phyloP scores from a whole-genome alignment of 2,113 vertebrate genomes.

The Numenius arquata region DNA sequence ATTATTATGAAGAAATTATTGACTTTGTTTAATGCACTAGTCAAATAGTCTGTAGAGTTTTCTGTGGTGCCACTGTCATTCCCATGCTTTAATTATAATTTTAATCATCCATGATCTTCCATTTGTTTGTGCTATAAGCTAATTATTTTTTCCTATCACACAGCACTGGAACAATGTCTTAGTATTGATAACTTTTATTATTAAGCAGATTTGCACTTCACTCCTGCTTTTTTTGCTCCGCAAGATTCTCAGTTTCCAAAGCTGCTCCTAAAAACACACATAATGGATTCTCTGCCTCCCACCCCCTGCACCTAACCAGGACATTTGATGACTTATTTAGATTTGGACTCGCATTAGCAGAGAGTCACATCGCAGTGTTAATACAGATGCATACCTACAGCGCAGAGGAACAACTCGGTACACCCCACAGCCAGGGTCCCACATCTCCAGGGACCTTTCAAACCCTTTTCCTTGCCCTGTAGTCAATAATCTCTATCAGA shows the following conservation, averaged over 20 bases:
- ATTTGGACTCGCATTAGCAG: background rate
- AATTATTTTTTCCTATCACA: constrained; percentile 62
- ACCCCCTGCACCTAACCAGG: background rate
- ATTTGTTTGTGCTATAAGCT: constrained; percentile 56
- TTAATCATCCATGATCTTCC: constrained; percentile 65
- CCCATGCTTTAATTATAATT: constrained; percentile 69
- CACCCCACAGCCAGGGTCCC: background rate
- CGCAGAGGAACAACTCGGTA: background rate
- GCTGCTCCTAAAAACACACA: background rate
- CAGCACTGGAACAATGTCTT: constrained; percentile 22
- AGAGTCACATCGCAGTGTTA: background rate
- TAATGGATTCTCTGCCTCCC: background rate
- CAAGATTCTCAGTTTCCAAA: background rate
- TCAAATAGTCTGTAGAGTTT: constrained; percentile 60
- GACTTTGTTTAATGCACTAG: constrained; percentile 39
- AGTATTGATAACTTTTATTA: constrained; percentile 60
- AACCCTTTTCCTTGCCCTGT: background rate
- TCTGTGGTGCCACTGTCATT: constrained; percentile 49
- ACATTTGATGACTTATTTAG: background rate
- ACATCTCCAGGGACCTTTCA: background rate
- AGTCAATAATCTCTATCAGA: background rate
- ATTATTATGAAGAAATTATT: constrained; percentile 65
- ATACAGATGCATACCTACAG: background rate
- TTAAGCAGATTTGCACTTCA: constrained; percentile 19
- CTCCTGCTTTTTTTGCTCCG: background rate